These are phyloP conservation scores for Melanotaenia parkinsoni DNA, from an alignment of 2,797 vertebrate species.

Conservation along the genomic window DNA sequence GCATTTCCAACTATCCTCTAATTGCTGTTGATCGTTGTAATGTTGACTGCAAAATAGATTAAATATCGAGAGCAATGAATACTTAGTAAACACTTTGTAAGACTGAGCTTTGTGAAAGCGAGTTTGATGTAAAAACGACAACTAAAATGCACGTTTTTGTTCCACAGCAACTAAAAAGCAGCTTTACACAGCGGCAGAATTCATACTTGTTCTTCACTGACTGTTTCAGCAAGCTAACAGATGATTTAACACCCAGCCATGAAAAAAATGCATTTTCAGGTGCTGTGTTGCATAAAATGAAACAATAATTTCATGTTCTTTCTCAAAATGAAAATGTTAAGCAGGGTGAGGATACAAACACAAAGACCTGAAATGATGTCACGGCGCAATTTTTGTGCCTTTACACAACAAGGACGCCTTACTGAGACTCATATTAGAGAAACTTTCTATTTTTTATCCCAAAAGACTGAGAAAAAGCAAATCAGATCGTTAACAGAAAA, in stretches of 20 bases:
- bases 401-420: neutral
- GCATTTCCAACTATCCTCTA: slow-evolving; percentile 64
- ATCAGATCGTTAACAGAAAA: neutral
- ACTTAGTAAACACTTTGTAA: neutral
- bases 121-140: neutral
- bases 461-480: neutral
- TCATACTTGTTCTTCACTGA: neutral
- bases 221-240: slow-evolving; percentile 3
- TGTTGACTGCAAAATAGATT: slow-evolving; percentile 42
- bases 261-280: neutral
- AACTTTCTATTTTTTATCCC: slow-evolving; percentile 1
- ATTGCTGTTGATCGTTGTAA: slow-evolving; percentile 53
- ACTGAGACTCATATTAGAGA: neutral
- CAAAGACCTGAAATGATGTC: neutral
- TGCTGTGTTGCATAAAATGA: slow-evolving; percentile 26
- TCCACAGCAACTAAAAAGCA: slow-evolving; percentile 1
- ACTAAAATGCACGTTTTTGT: neutral
- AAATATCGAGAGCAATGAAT: slow-evolving; percentile 19
- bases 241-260: slow-evolving; percentile 26
- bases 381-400: neutral
- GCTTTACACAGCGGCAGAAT: neutral
- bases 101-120: neutral
- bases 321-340: slow-evolving; percentile 16
- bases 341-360: neutral
- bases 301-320: slow-evolving; percentile 21